phyloP scores from a whole-genome alignment of 1,140 invertebrate species.

The Dolichoris vasculosae region DNA sequence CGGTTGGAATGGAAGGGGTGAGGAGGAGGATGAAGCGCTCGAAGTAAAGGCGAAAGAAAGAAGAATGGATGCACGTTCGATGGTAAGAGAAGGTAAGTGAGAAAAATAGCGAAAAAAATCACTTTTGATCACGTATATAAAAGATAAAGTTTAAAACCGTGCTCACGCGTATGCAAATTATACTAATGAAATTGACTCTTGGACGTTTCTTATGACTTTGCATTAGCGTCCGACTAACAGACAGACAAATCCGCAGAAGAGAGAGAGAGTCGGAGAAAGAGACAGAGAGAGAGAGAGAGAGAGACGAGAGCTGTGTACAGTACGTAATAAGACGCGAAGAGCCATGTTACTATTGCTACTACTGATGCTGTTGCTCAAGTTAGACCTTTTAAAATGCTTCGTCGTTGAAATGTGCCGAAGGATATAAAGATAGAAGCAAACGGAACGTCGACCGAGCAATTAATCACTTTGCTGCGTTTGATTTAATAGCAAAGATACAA shows the following conservation, averaged over 20 bases:
- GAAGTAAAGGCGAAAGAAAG: background rate
- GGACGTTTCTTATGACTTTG: background rate
- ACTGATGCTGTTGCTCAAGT: background rate
- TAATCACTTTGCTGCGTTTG: background rate
- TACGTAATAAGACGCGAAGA: conserved; percentile 3
- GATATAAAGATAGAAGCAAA: background rate
- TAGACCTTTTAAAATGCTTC: background rate
- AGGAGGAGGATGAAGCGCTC: background rate
- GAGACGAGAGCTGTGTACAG: background rate
- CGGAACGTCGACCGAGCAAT: background rate
- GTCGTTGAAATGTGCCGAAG: background rate
- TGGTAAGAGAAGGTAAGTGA: background rate
- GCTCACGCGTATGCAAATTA: background rate
- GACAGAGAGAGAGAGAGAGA: background rate
- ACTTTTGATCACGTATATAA: background rate
- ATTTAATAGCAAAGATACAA: background rate
- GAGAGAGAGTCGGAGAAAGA: background rate
- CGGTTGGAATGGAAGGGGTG: background rate
- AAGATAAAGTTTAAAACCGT: background rate
- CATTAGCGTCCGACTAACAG: background rate
- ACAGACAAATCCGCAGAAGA: background rate
- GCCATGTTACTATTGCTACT: background rate
- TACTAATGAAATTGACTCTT: conserved; percentile 4
- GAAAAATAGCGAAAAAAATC: background rate
- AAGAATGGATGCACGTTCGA: conserved; percentile 3